Evolutionary conservation across 2,113 vertebrate species (phyloP).

Genomic region (Scortum barcoo): DNA sequence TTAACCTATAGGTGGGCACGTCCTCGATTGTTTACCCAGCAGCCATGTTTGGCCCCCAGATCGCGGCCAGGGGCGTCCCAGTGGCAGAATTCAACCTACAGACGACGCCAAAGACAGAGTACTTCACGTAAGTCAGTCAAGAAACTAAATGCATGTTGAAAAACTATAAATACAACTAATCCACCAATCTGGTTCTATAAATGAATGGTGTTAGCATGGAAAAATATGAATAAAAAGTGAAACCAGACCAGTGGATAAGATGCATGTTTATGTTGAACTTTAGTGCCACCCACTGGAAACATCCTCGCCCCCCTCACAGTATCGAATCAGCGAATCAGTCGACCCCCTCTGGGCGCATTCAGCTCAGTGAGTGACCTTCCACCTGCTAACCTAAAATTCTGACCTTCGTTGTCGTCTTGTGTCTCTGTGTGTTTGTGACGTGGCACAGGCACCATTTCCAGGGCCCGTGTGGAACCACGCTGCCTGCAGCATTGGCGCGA

Average conservation of each 20-base stretch:
- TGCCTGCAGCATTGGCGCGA: constrained; percentile 90
- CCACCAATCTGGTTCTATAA: background rate
- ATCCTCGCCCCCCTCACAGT: background rate
- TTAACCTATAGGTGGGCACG: constrained; percentile 89
- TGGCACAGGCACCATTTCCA: constrained; percentile 91
- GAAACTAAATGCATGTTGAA: background rate
- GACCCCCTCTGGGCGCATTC: background rate
- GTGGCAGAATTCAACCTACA: constrained; percentile 96
- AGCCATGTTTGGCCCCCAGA: constrained; percentile 95
- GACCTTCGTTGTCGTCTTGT: background rate
- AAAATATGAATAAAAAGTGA: background rate
- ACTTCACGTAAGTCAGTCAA: constrained; percentile 87
- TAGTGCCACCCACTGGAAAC: constrained; percentile 20
- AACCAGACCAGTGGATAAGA: background rate
- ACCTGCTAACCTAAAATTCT: background rate
- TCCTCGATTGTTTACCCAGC: constrained; percentile 97
- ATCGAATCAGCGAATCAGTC: background rate
- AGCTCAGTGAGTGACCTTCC: background rate
- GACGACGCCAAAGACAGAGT: constrained; percentile 87
- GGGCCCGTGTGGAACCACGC: constrained; percentile 91
- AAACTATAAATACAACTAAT: background rate
- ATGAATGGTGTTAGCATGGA: background rate
- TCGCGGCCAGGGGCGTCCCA: constrained; percentile 91
- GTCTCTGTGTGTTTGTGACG: constrained; percentile 21
- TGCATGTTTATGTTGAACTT: background rate